Conservation (phyloP, 1,140 invertebrate genomes). For the Tetranychus cinnabarinus region DNA sequence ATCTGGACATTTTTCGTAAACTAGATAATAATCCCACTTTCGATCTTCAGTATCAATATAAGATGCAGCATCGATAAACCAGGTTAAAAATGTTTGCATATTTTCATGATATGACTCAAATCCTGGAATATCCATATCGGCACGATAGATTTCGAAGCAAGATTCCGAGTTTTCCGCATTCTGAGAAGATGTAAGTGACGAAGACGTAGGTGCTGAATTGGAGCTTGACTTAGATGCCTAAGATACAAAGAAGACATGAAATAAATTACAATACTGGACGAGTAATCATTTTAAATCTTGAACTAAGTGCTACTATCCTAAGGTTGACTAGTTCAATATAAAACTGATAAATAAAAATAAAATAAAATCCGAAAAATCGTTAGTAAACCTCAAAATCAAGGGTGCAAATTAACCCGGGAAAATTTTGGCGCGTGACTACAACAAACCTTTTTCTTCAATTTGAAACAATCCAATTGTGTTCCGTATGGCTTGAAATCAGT, state of each 20-base stretch:
- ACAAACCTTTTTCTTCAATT: not conserved
- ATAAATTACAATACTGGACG: too few species aligned
- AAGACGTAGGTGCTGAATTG: too few species aligned
- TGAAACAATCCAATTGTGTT: conserved; percentile 33
- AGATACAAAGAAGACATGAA: too few species aligned
- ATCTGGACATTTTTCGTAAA: conserved; percentile 9
- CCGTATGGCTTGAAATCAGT: conserved; percentile 43
- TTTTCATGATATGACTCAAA: conserved; percentile 56
- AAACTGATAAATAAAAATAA: too few species aligned
- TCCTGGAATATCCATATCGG: conserved; percentile 36
- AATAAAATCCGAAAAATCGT: too few species aligned
- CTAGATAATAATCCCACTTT: conserved; percentile 36
- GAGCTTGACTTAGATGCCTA: too few species aligned
- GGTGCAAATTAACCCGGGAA: not conserved
- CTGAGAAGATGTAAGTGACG: too few species aligned
- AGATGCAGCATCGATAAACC: conserved; percentile 72
- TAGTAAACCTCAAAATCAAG: too few species aligned
- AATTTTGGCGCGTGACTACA: not conserved
- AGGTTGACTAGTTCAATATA: too few species aligned
- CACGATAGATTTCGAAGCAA: conserved; percentile 52
- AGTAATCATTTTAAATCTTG: too few species aligned
- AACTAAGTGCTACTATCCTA: too few species aligned
- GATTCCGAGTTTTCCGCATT: not conserved
- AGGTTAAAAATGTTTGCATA: conserved; percentile 73
- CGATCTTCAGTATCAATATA: conserved; percentile 80